Base-by-base conservation (phyloP, 2,113 vertebrate genomes). In the Gymnocephalus cernua region DNA sequence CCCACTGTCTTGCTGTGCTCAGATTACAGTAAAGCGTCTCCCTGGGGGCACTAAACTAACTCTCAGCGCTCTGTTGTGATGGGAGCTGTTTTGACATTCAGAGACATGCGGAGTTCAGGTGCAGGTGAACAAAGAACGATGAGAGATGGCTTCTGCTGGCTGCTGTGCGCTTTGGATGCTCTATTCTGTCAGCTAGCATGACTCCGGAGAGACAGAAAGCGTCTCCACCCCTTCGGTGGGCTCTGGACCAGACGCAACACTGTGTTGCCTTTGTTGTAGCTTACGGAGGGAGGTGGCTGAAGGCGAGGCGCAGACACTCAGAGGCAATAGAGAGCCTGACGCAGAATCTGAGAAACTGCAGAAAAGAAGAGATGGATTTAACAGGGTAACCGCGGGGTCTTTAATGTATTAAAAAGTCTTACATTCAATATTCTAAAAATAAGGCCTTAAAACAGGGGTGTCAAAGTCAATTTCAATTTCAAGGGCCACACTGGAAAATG, bases 61-160 rank as follows among this genome's bases (percentile, higher is more conserved):
- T 38, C 69, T 68, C 77, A 2, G 59, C 25, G 67, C 57, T 61
- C 67, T 1, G 50, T 10, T 41, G 71, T 68, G 90, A 87, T 76
- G 50, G 54, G 78, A 82, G 72, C 47, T 64, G 83, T n/a, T 83
- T 64, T 72, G 75, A 73, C 75, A 65, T 25, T 68, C 53, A 13
- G 75, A 77, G 64, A 44, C 59, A 27, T 18, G 65, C 25, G 0
- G 80, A 74, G 89, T 91, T 92, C 88, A 88, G 80, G 75, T 70
- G 59, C 63, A 86, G 83, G 88, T 80, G 83, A 89, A 86, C 77
- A 77, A 66, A 89, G 90, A 73, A 2, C 7, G 27, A 59, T 4
- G 51, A 84, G 51, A 23, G 71, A 81, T 6, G 68, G 56, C 73
- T 64, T 71, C 54, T 69, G 67, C 71, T 21, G 59, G 45, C 73